Conservation (phyloP, 2,797 vertebrate species). For the Coilia nasus region DNA sequence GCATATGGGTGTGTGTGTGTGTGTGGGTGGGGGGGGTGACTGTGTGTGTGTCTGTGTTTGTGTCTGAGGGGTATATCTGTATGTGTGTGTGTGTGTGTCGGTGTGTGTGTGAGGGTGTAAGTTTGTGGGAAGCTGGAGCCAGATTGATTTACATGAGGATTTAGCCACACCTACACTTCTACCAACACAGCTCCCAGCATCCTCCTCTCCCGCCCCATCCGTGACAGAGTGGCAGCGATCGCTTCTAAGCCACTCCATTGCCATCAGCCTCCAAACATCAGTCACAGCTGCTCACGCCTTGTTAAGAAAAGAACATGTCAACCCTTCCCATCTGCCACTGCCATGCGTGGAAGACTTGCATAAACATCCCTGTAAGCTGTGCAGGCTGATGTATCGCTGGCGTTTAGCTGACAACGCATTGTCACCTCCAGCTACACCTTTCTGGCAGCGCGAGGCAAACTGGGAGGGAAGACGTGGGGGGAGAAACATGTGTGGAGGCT, state of each 20-base stretch:
- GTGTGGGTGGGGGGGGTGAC: neutral
- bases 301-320: neutral
- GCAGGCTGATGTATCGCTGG: neutral
- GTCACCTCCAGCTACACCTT: neutral
- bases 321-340: neutral
- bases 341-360: neutral
- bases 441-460: neutral
- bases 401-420: conserved; percentile 7
- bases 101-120: neutral
- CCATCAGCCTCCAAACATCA: neutral
- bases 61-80: neutral
- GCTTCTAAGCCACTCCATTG: neutral
- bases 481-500: neutral
- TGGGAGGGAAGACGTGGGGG: neutral
- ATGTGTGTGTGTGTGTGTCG: neutral
- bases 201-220: neutral
- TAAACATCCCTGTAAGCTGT: neutral
- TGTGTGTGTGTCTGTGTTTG: conserved; percentile 5
- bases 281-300: neutral
- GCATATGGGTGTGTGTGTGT: neutral
- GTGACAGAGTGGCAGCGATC: neutral
- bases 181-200: neutral
- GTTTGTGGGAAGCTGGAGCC: neutral
- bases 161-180: neutral
- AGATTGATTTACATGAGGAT: neutral